phyloP scores from a whole-genome alignment of 2,113 vertebrate genomes.

The Corythornis vintsioides region DNA sequence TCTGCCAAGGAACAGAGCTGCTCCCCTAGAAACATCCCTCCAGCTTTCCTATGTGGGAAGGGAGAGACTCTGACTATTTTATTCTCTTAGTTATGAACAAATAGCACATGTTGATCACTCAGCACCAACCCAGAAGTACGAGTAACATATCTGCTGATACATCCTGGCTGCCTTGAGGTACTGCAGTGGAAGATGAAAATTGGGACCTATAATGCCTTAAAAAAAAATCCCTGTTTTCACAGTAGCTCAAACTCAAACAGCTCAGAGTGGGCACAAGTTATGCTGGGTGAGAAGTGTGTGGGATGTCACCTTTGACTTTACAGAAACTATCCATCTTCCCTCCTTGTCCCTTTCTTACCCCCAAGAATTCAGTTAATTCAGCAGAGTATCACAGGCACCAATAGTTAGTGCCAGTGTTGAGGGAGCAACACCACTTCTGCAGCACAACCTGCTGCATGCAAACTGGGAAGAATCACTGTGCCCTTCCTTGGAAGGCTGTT shows the following conservation, averaged over 20 bases:
- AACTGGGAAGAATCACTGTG: neutral
- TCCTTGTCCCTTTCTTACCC: neutral
- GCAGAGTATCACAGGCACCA: neutral
- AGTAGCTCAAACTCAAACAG: neutral
- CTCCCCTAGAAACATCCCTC: neutral
- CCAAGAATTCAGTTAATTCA: neutral
- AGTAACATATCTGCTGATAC: neutral
- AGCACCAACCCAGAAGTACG: neutral
- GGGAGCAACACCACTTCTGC: neutral
- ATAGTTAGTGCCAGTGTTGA: neutral
- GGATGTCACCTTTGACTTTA: neutral
- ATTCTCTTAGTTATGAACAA: neutral
- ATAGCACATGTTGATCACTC: neutral
- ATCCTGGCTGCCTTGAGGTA: neutral
- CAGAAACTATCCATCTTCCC: neutral
- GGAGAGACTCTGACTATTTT: neutral
- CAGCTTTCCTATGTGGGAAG: neutral
- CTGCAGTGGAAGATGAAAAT: neutral
- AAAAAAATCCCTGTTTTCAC: neutral
- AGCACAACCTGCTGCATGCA: neutral
- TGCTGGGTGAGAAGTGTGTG: neutral
- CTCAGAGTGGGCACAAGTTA: neutral
- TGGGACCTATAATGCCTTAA: neutral
- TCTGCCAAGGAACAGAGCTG: neutral
- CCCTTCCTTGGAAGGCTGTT: neutral